A percentile compares a stretch with the other conserved stretches of the same genome.
These are phyloP conservation scores for Saccopteryx leptura DNA, from an alignment of 2,113 vertebrate genomes.

Conservation along the genomic window DNA sequence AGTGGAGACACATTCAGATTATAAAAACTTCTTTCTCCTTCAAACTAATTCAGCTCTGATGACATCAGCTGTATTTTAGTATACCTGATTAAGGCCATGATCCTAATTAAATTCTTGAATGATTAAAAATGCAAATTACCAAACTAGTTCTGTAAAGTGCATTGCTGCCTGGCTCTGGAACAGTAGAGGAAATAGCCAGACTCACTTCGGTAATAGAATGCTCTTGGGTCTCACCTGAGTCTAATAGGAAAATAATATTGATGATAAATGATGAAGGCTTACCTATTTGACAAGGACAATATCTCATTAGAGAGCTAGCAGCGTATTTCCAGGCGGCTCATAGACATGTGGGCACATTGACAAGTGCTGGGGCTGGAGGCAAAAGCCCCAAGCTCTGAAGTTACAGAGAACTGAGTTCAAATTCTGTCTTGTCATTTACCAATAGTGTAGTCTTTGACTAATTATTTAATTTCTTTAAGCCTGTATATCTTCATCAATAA, in stretches of 20 bases:
- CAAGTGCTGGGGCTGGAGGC: background rate
- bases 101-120: constrained; percentile 89
- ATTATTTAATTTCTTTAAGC: constrained; percentile 17
- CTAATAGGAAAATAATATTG: background rate
- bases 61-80: constrained; percentile 88
- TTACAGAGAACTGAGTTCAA: background rate
- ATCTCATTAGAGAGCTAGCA: background rate
- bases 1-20: constrained; percentile 71
- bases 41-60: constrained; percentile 89
- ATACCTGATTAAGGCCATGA: constrained; percentile 87
- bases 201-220: background rate
- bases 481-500: background rate
- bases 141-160: constrained; percentile 79
- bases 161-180: constrained; percentile 69
- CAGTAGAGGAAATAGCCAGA: constrained; percentile 54
- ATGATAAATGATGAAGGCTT: constrained; percentile 60
- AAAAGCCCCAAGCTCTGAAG: background rate
- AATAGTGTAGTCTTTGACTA: background rate
- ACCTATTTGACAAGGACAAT: background rate
- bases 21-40: constrained; percentile 72
- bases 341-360: background rate
- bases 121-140: constrained; percentile 89
- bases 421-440: background rate
- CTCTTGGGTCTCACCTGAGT: constrained; percentile 13
- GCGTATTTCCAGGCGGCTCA: background rate